A percentile compares a stretch with the other conserved stretches of the same genome.
phyloP scores from a whole-genome alignment of 1,140 invertebrate species.

The Gryllus bimaculatus region DNA sequence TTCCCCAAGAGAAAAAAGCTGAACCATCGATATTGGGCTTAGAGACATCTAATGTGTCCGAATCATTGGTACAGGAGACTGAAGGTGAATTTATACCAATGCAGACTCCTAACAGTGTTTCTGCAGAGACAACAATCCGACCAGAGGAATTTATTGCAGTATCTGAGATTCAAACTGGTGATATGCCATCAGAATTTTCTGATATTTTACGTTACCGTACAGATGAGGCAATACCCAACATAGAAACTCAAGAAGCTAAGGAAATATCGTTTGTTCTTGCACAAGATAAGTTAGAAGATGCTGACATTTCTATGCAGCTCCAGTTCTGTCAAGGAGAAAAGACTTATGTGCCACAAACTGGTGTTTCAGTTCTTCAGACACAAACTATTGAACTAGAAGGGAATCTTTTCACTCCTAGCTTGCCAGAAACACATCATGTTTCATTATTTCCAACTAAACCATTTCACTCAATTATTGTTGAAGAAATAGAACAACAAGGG shows the following conservation, averaged over 20 bases:
- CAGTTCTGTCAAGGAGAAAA: slow-evolving; percentile 34
- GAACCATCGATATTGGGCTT: slow-evolving; percentile 39
- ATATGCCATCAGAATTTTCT: slow-evolving; percentile 42
- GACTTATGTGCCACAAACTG: slow-evolving; percentile 35
- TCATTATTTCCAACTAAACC: slow-evolving; percentile 42
- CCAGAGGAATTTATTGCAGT: slow-evolving; percentile 44
- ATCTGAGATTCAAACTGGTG: slow-evolving; percentile 43
- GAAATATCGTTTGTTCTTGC: slow-evolving; percentile 41
- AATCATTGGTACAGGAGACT: slow-evolving; percentile 44
- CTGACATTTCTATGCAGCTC: slow-evolving; percentile 31
- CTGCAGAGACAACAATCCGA: slow-evolving; percentile 41
- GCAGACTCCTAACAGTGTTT: slow-evolving; percentile 35
- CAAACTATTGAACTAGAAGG: slow-evolving; percentile 47
- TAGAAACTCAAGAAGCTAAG: slow-evolving; percentile 47
- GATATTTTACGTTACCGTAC: slow-evolving; percentile 42
- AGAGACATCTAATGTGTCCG: slow-evolving; percentile 43
- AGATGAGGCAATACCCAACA: slow-evolving; percentile 38
- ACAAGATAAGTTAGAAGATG: slow-evolving; percentile 42
- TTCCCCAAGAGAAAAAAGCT: slow-evolving; percentile 40
- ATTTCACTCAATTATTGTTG: slow-evolving; percentile 44
- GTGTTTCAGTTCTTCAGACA: slow-evolving; percentile 42
- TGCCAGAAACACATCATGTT: slow-evolving; percentile 44
- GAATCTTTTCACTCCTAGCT: slow-evolving; percentile 35
- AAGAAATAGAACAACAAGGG: slow-evolving; percentile 46
- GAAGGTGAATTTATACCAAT: slow-evolving; percentile 40